These are phyloP conservation scores for Oplegnathus fasciatus DNA, from an alignment of 2,113 vertebrate genomes.

Conservation along the genomic window DNA sequence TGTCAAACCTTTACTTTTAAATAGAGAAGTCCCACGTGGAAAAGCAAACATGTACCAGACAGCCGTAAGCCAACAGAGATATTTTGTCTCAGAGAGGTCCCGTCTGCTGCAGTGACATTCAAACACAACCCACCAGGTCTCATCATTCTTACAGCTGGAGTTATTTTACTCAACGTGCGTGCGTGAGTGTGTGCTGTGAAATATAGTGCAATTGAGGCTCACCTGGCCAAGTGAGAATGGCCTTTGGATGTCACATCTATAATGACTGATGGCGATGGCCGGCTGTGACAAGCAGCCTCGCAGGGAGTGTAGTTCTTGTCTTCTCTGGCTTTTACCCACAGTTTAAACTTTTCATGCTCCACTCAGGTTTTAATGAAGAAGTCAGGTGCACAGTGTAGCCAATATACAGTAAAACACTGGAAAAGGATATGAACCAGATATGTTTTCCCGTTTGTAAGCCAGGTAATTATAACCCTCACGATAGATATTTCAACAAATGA, in stretches of 20 bases:
- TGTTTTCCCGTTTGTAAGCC: conserved; percentile 38
- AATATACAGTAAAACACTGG: conserved; percentile 21
- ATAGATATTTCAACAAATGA: conserved; percentile 42
- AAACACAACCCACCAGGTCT: conserved; percentile 42
- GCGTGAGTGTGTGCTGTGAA: conserved; percentile 46
- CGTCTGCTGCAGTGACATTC: conserved; percentile 44
- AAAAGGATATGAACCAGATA: conserved; percentile 20
- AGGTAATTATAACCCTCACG: conserved; percentile 43
- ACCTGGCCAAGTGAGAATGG: conserved; percentile 57
- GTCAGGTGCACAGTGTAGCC: conserved; percentile 9
- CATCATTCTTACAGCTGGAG: conserved; percentile 51
- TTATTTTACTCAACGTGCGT: conserved; percentile 41
- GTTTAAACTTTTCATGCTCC: conserved; percentile 25
- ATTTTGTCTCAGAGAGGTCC: conserved; percentile 4
- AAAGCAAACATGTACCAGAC: neutral
- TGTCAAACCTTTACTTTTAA: neutral
- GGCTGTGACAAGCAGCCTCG: conserved; percentile 32
- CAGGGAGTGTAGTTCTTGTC: neutral
- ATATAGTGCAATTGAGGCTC: conserved; percentile 57
- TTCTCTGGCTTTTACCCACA: conserved; percentile 40
- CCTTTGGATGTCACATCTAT: conserved; percentile 63
- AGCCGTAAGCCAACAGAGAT: neutral
- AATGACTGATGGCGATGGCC: conserved; percentile 59
- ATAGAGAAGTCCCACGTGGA: neutral
- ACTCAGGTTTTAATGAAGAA: conserved; percentile 41